Conservation (phyloP, 2,797 vertebrate species). For the Psittacula derbiana region DNA sequence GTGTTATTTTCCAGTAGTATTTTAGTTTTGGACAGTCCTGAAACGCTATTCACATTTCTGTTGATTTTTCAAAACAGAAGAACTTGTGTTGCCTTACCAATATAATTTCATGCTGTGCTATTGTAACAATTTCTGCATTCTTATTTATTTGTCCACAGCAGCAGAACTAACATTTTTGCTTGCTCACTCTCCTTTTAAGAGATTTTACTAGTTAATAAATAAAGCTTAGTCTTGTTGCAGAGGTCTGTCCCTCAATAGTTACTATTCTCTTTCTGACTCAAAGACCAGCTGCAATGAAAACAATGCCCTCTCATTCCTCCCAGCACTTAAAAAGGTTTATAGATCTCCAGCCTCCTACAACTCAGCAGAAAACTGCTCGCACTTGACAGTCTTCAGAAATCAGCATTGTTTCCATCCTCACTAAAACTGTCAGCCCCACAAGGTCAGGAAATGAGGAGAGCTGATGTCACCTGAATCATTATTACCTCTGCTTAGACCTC, state of each 20-base stretch:
- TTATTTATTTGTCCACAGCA: background rate
- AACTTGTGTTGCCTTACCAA: background rate
- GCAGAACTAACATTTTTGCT: slow-evolving; percentile 51
- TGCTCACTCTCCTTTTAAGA: slow-evolving; percentile 65
- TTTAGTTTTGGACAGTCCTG: background rate
- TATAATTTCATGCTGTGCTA: slow-evolving; percentile 2
- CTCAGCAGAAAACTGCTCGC: slow-evolving; percentile 75
- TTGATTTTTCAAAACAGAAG: background rate
- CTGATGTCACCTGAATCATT: slow-evolving; percentile 45
- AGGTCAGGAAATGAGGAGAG: slow-evolving; percentile 68
- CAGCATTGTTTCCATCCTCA: slow-evolving; percentile 46
- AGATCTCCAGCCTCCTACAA: slow-evolving; percentile 78
- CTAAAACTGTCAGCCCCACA: slow-evolving; percentile 56
- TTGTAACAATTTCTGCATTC: background rate
- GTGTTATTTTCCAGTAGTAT: background rate
- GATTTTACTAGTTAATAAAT: slow-evolving; percentile 69
- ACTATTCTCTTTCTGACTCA: slow-evolving; percentile 40
- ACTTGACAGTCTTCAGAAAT: slow-evolving; percentile 75
- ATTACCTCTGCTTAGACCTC: slow-evolving; percentile 13
- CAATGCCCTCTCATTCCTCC: slow-evolving; percentile 59
- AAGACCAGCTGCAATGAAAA: slow-evolving; percentile 64
- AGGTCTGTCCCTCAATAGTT: slow-evolving; percentile 36
- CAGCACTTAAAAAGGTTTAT: slow-evolving; percentile 77
- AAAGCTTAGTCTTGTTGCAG: slow-evolving; percentile 55
- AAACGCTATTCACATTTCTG: background rate